Conservation (phyloP, 2,888 invertebrate species). For the Hirtodrosophila alboralis region DNA sequence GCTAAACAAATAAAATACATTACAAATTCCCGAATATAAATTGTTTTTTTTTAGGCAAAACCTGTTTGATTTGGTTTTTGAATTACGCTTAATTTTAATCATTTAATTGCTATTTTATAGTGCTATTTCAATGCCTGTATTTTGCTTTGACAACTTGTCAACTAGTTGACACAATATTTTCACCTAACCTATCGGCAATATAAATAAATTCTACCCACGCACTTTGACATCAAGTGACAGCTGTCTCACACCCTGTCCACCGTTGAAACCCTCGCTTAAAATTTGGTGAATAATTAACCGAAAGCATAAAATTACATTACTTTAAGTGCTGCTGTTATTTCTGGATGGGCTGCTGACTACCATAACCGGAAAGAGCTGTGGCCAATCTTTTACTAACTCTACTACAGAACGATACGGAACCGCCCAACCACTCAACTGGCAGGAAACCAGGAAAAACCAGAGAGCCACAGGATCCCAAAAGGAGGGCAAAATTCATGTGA, state of each 20-base stretch:
- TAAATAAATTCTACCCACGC: constrained; percentile 29
- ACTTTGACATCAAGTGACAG: constrained; percentile 39
- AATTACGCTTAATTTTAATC: neutral
- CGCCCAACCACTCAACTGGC: constrained; percentile 5
- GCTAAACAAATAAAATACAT: too few species aligned
- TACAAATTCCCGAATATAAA: too few species aligned
- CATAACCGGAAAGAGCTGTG: constrained; percentile 52
- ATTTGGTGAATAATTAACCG: constrained; percentile 69
- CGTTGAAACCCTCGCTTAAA: constrained; percentile 38
- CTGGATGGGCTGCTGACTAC: constrained; percentile 19
- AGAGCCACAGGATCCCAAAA: constrained; percentile 4
- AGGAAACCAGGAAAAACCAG: neutral
- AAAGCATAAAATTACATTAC: constrained; percentile 71
- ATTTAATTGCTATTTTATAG: constrained; percentile 5
- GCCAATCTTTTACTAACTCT: constrained; percentile 65
- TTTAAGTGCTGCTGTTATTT: constrained; percentile 62
- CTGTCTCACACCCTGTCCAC: constrained; percentile 13
- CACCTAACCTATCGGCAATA: constrained; percentile 6
- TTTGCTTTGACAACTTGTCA: constrained; percentile 22
- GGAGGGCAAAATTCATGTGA: neutral
- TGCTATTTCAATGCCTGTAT: too few species aligned
- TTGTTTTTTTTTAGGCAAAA: neutral
- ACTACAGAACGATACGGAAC: constrained; percentile 16
- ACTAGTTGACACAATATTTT: constrained; percentile 33
- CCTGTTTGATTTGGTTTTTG: too few species aligned